Evolutionary conservation across 1,140 invertebrate genomes (phyloP).

Genomic region (Cardiocondyla obscurior): DNA sequence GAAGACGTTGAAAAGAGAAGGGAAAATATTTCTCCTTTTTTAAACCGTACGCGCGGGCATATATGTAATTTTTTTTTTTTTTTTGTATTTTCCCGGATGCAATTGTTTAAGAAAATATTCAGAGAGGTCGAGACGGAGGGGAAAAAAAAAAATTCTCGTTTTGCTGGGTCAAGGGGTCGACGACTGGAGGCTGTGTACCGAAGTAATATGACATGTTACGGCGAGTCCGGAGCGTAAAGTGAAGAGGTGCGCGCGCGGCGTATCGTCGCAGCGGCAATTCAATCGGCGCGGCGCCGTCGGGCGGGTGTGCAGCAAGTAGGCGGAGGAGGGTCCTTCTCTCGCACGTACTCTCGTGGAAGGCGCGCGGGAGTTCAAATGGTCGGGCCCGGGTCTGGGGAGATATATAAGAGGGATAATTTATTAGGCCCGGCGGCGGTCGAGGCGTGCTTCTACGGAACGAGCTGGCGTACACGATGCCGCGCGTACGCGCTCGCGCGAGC

Average conservation of each 20-base stretch:
- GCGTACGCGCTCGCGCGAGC: constrained; percentile 27
- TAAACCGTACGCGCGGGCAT: background rate
- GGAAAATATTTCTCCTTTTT: background rate
- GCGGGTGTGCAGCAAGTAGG: constrained; percentile 24
- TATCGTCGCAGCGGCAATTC: constrained; percentile 71
- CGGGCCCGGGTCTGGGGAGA: constrained; percentile 58
- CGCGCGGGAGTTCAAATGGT: constrained; percentile 72
- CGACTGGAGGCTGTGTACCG: constrained; percentile 6
- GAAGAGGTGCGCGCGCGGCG: constrained; percentile 47
- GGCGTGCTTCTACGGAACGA: constrained; percentile 65
- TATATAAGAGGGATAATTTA: constrained; percentile 78
- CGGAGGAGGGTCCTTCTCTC: constrained; percentile 34
- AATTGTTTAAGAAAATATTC: background rate
- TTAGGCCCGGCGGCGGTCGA: constrained; percentile 74
- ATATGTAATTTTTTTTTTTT: background rate
- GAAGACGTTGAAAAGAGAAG: background rate
- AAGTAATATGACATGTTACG: constrained; percentile 34
- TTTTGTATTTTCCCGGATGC: background rate
- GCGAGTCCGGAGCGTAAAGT: constrained; percentile 18
- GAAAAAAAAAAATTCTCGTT: background rate
- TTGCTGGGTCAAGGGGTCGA: background rate
- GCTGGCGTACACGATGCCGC: constrained; percentile 47
- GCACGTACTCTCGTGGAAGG: constrained; percentile 59
- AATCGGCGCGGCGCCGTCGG: constrained; percentile 59
- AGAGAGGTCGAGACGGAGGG: background rate